Percentiles rank a stretch among this genome's conserved stretches.
These are phyloP conservation scores for Neodiprion fabricii DNA, from an alignment of 1,140 invertebrate genomes.

Conservation along the genomic window DNA sequence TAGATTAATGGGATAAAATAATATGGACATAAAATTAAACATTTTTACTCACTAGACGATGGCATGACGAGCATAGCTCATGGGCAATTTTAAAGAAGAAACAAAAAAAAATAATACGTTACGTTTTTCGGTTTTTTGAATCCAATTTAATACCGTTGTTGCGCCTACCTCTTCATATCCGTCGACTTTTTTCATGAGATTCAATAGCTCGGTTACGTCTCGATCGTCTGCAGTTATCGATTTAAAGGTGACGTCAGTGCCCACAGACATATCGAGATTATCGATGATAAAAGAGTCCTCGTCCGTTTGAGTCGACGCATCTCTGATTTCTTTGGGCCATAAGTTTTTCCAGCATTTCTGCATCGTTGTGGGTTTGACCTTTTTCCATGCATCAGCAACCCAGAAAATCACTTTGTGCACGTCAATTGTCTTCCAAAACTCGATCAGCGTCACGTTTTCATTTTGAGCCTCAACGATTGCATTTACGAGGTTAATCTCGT, in stretches of 20 bases:
- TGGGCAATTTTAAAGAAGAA: slow-evolving; percentile 12
- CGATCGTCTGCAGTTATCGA: too few relatives aligned
- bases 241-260: too few relatives aligned
- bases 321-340: slow-evolving; percentile 12
- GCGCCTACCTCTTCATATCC: too few relatives aligned
- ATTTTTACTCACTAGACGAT: slow-evolving; percentile 13
- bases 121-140: too few relatives aligned
- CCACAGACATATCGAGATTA: too few relatives aligned
- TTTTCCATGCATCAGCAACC: not conserved
- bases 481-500: slow-evolving; percentile 17
- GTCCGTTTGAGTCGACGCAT: slow-evolving; percentile 20
- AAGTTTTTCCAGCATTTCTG: slow-evolving; percentile 20
- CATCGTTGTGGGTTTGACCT: not conserved
- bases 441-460: too few relatives aligned
- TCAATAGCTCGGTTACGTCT: too few relatives aligned
- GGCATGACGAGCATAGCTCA: slow-evolving; percentile 16
- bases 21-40: slow-evolving; percentile 13
- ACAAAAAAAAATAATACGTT: too few relatives aligned
- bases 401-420: slow-evolving; percentile 15
- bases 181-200: too few relatives aligned
- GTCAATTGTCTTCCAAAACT: too few relatives aligned
- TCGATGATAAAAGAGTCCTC: slow-evolving; percentile 13
- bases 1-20: too few relatives aligned
- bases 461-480: slow-evolving; percentile 19
- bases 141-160: too few relatives aligned